phyloP scores from a whole-genome alignment of 1,140 invertebrate genomes.

The Drosophila ironensis region DNA sequence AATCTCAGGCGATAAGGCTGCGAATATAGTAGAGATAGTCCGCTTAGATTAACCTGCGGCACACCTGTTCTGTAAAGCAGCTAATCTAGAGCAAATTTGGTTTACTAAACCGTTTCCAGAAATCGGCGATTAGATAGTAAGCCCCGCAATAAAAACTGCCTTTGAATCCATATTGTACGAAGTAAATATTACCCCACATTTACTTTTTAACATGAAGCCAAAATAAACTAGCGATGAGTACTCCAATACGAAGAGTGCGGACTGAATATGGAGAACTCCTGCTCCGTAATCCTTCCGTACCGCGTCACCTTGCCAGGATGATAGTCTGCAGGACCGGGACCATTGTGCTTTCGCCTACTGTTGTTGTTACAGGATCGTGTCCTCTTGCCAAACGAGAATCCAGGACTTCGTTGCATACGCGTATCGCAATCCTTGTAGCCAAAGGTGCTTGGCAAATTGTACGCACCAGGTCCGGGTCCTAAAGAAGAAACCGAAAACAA shows the following conservation, averaged over 20 bases:
- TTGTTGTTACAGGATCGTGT: neutral
- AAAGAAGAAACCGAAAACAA: neutral
- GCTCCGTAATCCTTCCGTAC: slow-evolving; percentile 2
- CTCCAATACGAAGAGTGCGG: too few species aligned
- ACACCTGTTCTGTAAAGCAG: neutral
- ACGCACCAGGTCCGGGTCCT: slow-evolving; percentile 41
- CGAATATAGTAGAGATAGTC: neutral
- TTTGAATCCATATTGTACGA: too few species aligned
- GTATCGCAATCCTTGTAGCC: neutral
- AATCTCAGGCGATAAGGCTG: too few species aligned
- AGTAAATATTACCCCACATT: neutral
- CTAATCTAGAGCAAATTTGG: too few species aligned
- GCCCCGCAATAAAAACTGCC: too few species aligned
- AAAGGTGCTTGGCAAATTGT: slow-evolving; percentile 33
- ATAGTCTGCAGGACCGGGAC: slow-evolving; percentile 35
- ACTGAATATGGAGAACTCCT: neutral
- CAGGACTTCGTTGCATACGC: slow-evolving; percentile 8
- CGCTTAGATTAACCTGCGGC: neutral
- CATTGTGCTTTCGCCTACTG: neutral
- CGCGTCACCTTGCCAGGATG: slow-evolving; percentile 4
- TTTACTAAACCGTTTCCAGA: too few species aligned
- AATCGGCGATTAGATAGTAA: too few species aligned
- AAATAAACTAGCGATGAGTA: neutral
- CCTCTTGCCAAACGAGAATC: slow-evolving; percentile 14
- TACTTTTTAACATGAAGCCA: neutral